Percentiles rank a stretch among this genome's conserved stretches.
phyloP scores from a whole-genome alignment of 37 sponge, comb jelly and placozoan genomes.

The Bolinopsis microptera region DNA sequence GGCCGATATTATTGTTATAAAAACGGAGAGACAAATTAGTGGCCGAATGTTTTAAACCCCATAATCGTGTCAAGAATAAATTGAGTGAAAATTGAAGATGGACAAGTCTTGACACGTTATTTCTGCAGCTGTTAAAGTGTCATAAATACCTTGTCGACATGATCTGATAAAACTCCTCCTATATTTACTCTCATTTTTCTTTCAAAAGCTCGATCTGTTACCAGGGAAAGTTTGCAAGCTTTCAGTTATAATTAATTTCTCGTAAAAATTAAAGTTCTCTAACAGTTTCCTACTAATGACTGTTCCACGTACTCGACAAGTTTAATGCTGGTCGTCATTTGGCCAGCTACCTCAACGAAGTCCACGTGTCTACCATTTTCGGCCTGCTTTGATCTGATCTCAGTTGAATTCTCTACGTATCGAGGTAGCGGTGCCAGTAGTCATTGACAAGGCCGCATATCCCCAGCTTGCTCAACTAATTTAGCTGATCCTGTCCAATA shows the following conservation, averaged over 20 bases:
- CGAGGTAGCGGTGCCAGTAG: background rate
- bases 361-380: background rate
- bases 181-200: background rate
- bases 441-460: background rate
- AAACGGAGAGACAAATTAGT: background rate
- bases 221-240: background rate
- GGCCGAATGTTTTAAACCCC: background rate
- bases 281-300: no score
- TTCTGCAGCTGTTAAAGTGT: background rate
- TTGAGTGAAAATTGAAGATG: background rate
- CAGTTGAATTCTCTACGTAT: no score
- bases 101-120: background rate
- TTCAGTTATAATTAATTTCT: no score
- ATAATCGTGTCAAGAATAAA: background rate
- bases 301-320: no score
- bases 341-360: no score
- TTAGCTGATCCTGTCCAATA: no score
- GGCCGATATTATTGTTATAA: no score
- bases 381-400: background rate
- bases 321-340: no score
- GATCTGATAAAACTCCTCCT: background rate
- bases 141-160: background rate
- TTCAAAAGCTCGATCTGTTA: background rate
- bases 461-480: background rate
- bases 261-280: no score